A percentile compares a stretch with the other conserved stretches of the same genome.
Conservation (phyloP, 2,888 invertebrate species). For the Graphium colonna region DNA sequence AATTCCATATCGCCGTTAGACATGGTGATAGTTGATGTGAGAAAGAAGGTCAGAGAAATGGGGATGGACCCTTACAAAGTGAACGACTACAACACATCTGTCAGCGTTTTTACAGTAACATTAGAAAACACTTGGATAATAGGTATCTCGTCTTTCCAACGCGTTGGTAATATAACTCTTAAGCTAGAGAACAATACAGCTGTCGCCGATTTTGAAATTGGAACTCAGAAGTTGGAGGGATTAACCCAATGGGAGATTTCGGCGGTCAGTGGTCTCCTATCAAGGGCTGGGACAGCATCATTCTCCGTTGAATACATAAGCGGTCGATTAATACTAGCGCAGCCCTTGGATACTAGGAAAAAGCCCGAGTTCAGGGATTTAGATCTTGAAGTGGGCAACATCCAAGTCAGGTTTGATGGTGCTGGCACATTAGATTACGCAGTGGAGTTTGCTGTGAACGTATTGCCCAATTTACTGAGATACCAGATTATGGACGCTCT, state of each 20-base stretch:
- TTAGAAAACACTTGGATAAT: conserved; percentile 88
- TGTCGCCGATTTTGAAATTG: conserved; percentile 84
- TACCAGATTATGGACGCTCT: conserved; percentile 93
- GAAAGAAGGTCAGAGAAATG: conserved; percentile 83
- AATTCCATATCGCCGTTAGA: conserved; percentile 93
- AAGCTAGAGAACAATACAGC: conserved; percentile 86
- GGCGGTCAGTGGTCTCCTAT: conserved; percentile 83
- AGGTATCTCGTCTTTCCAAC: conserved; percentile 89
- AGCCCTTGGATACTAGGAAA: conserved; percentile 88
- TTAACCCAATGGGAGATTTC: conserved; percentile 89
- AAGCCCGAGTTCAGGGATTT: conserved; percentile 86
- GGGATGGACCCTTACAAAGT: conserved; percentile 88
- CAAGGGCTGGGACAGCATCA: conserved; percentile 85
- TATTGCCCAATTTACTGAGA: conserved; percentile 90
- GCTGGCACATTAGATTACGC: conserved; percentile 92
- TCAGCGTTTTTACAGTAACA: conserved; percentile 84
- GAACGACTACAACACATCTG: conserved; percentile 85
- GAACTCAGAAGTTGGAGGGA: conserved; percentile 89
- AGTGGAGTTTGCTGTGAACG: conserved; percentile 89
- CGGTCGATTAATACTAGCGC: conserved; percentile 84
- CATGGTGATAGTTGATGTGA: conserved; percentile 87
- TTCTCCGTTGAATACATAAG: conserved; percentile 90
- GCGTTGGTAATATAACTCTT: conserved; percentile 88
- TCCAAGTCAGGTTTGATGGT: conserved; percentile 90
- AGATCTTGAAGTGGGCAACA: conserved; percentile 90